These are phyloP conservation scores for Sylvia atricapilla DNA, from an alignment of 2,113 vertebrate species.

Conservation along the genomic window DNA sequence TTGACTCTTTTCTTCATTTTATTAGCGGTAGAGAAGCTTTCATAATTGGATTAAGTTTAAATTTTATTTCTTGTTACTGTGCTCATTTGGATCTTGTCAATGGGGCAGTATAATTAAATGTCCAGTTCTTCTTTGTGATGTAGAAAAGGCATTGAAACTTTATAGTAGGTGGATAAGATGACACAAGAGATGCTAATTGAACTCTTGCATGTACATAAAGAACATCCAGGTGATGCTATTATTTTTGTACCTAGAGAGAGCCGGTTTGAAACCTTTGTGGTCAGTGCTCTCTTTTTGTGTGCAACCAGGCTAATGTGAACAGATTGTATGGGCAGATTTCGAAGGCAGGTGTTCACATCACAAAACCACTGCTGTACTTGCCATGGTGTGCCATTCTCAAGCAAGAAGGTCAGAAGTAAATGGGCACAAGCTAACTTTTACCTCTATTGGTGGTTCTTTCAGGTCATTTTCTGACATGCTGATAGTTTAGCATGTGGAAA, in stretches of 20 bases:
- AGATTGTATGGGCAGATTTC: constrained; percentile 43
- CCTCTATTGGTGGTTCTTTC: background rate
- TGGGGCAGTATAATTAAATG: background rate
- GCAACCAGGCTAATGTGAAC: background rate
- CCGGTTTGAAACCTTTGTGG: constrained; percentile 38
- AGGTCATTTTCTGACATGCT: background rate
- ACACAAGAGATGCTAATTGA: constrained; percentile 22
- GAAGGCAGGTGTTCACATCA: constrained; percentile 53
- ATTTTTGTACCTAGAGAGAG: constrained; percentile 57
- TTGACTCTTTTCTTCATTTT: background rate
- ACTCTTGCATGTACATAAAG: constrained; percentile 15
- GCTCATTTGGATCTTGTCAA: background rate
- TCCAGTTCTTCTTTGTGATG: background rate
- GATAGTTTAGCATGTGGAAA: background rate
- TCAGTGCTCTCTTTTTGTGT: background rate
- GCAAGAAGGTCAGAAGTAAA: background rate
- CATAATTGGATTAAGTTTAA: background rate
- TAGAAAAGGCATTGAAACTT: constrained; percentile 1
- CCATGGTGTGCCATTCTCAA: background rate
- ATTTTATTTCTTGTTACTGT: background rate
- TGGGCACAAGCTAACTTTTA: background rate
- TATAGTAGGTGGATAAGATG: background rate
- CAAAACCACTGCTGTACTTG: constrained; percentile 23
- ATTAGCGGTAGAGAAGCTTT: background rate
- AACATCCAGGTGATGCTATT: constrained; percentile 47